Evolutionary conservation across 2,113 vertebrate species (phyloP).

Genomic region (Channa maculata): DNA sequence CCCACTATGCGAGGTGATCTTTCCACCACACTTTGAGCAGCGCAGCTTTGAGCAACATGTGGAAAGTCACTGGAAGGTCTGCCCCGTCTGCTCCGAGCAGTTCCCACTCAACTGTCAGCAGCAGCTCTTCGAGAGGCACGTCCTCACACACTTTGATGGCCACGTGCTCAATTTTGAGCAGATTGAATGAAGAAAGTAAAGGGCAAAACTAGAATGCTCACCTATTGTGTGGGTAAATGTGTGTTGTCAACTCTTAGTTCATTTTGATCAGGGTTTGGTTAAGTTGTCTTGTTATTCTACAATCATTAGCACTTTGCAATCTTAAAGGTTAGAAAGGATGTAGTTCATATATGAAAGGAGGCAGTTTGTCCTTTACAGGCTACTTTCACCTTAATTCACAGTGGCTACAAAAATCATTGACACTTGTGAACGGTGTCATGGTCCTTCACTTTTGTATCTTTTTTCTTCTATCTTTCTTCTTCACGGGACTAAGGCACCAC

Average conservation of each 20-base stretch:
- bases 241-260: conserved; percentile 40
- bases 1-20: conserved; percentile 94
- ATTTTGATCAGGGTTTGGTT: conserved; percentile 31
- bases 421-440: conserved; percentile 11
- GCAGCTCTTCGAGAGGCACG: conserved; percentile 93
- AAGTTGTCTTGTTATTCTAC: conserved; percentile 46
- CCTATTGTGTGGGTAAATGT: conserved; percentile 24
- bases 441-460: conserved; percentile 37
- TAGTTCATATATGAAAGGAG: conserved; percentile 28
- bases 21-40: conserved; percentile 97
- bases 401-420: conserved; percentile 3
- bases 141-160: conserved; percentile 96
- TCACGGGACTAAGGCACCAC: conserved; percentile 28
- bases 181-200: conserved; percentile 58
- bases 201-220: background rate
- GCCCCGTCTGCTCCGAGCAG: conserved; percentile 97
- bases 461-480: conserved; percentile 39
- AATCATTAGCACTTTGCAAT: conserved; percentile 60
- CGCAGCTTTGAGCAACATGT: conserved; percentile 96
- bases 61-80: conserved; percentile 98
- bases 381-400: conserved; percentile 25
- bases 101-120: conserved; percentile 96
- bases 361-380: conserved; percentile 7
- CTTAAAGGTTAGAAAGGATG: conserved; percentile 49
- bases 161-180: conserved; percentile 93